These are phyloP conservation scores for Resseliella maxima DNA, from an alignment of 2,888 invertebrate species.

Conservation along the genomic window DNA sequence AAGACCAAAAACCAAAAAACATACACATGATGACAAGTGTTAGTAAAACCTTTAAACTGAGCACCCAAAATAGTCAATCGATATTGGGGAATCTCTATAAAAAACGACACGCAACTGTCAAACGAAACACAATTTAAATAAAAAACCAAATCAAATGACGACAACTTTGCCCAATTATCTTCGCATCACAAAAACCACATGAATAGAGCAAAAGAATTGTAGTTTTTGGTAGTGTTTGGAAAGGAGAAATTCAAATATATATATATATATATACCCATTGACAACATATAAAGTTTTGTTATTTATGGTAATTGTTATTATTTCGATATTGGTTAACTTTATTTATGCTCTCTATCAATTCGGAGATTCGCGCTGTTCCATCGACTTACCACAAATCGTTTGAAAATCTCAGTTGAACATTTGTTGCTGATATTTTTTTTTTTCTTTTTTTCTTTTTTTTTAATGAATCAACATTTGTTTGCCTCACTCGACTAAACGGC, in stretches of 20 bases:
- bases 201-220: constrained; percentile 50
- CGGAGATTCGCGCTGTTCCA: neutral
- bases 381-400: neutral
- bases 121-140: neutral
- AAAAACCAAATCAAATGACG: neutral
- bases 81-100: constrained; percentile 11
- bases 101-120: neutral
- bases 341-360: constrained; percentile 6
- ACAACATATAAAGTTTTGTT: constrained; percentile 23
- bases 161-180: constrained; percentile 35
- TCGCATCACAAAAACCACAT: constrained; percentile 29
- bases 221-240: constrained; percentile 23
- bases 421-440: neutral
- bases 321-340: constrained; percentile 34
- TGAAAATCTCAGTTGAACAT: neutral
- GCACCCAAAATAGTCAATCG: constrained; percentile 41
- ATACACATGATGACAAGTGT: neutral
- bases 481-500: neutral
- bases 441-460: neutral
- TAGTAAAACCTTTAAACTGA: constrained; percentile 18
- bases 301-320: constrained; percentile 53
- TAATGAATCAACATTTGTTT: neutral
- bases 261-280: neutral
- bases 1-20: neutral
- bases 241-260: constrained; percentile 46